Conservation (phyloP, 2,888 invertebrate genomes). For the Onchidella celtica region DNA sequence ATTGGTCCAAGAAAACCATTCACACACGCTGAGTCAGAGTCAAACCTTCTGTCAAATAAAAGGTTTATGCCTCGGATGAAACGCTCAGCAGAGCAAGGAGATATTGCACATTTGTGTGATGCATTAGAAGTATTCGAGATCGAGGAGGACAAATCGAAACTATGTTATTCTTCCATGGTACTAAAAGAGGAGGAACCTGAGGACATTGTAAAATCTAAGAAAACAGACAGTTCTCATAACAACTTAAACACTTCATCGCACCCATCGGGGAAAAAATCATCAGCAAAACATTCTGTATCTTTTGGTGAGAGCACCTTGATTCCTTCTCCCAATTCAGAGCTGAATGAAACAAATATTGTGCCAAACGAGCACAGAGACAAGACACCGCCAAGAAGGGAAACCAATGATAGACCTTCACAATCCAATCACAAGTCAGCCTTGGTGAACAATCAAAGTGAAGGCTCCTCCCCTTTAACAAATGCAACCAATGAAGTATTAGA, state of each 20-base stretch:
- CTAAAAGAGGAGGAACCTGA: constrained; percentile 20
- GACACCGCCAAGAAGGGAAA: neutral
- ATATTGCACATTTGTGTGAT: constrained; percentile 67
- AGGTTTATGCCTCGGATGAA: constrained; percentile 59
- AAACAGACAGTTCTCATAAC: constrained; percentile 16
- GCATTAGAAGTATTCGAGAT: constrained; percentile 62
- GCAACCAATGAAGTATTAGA: neutral
- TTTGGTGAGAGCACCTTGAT: constrained; percentile 29
- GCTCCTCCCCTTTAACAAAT: constrained; percentile 1
- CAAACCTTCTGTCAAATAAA: constrained; percentile 58
- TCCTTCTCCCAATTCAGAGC: neutral
- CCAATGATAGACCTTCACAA: neutral
- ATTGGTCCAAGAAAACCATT: constrained; percentile 53
- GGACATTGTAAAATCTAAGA: neutral
- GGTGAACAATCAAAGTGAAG: neutral
- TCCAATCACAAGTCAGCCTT: neutral
- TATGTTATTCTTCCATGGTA: constrained; percentile 24
- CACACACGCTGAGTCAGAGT: constrained; percentile 64
- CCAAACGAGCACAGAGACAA: neutral
- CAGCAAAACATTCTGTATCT: constrained; percentile 20
- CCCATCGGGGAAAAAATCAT: constrained; percentile 8
- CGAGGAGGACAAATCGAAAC: constrained; percentile 49
- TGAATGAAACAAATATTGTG: neutral
- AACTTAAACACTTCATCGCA: neutral
- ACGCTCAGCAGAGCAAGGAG: constrained; percentile 68